phyloP scores from a whole-genome alignment of 2,888 invertebrate species.

The Drosophila kuntzei region DNA sequence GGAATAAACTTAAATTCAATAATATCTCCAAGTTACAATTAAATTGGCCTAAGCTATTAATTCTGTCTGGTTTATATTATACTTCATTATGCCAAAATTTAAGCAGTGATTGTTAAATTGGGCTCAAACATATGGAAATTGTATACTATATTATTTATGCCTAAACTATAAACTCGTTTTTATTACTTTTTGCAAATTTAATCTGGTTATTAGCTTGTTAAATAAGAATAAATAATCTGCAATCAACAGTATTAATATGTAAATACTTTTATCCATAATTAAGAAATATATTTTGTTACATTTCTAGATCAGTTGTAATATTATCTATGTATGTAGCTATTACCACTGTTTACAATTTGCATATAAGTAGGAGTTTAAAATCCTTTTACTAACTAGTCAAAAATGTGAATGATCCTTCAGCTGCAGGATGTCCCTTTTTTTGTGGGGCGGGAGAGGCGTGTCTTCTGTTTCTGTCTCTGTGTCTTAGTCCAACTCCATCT shows the following conservation, averaged over 20 bases:
- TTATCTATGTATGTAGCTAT: neutral
- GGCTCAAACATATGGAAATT: neutral
- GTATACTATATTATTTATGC: neutral
- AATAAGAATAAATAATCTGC: neutral
- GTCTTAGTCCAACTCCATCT: slow-evolving; percentile 5
- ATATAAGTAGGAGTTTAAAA: neutral
- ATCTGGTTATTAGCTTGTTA: neutral
- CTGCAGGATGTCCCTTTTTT: neutral
- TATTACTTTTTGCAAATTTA: neutral
- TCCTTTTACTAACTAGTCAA: neutral
- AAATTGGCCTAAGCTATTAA: neutral
- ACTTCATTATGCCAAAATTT: neutral
- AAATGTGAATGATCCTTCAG: slow-evolving; percentile 43
- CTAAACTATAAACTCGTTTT: neutral
- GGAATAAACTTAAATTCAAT: too few relatives aligned
- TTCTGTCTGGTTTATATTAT: neutral
- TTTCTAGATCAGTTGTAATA: neutral
- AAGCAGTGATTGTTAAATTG: neutral
- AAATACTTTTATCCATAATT: too few relatives aligned
- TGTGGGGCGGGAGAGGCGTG: neutral
- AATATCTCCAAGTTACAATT: too few relatives aligned
- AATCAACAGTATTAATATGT: neutral
- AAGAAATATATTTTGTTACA: neutral
- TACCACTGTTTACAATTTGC: neutral
- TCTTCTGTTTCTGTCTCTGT: neutral